phyloP scores from a whole-genome alignment of 2,113 vertebrate genomes.

The Glaucomys volans region DNA sequence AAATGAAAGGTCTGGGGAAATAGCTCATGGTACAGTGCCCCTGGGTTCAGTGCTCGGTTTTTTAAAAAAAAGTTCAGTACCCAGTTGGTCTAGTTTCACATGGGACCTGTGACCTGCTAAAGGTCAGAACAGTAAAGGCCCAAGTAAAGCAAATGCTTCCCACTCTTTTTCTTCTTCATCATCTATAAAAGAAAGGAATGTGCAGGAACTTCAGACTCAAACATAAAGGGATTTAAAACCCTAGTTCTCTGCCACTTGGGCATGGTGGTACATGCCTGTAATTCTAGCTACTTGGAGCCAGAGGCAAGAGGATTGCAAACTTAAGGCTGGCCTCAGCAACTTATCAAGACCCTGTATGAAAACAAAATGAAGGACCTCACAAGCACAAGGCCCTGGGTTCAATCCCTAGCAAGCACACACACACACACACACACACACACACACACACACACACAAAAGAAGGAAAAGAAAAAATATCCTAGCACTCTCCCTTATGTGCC shows the following conservation, averaged over 20 bases:
- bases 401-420: too few relatives aligned
- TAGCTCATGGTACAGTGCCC: too few relatives aligned
- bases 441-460: too few relatives aligned
- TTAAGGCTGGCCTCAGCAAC: not conserved
- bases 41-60: too few relatives aligned
- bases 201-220: not conserved
- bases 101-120: not conserved
- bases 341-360: not conserved
- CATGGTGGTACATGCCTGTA: not conserved
- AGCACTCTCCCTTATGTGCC: not conserved
- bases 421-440: too few relatives aligned
- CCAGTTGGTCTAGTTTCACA: not conserved
- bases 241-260: not conserved
- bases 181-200: not conserved
- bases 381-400: too few relatives aligned
- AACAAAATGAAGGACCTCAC: not conserved
- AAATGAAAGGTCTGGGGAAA: too few relatives aligned
- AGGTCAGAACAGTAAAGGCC: not conserved
- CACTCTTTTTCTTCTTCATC: not conserved
- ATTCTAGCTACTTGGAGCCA: not conserved
- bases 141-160: not conserved
- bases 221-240: not conserved
- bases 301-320: not conserved
- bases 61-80: too few relatives aligned
- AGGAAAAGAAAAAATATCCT: not conserved